These are phyloP conservation scores for Neolamprologus tretocephalus DNA, from an alignment of 2,113 vertebrate species.

Conservation along the genomic window DNA sequence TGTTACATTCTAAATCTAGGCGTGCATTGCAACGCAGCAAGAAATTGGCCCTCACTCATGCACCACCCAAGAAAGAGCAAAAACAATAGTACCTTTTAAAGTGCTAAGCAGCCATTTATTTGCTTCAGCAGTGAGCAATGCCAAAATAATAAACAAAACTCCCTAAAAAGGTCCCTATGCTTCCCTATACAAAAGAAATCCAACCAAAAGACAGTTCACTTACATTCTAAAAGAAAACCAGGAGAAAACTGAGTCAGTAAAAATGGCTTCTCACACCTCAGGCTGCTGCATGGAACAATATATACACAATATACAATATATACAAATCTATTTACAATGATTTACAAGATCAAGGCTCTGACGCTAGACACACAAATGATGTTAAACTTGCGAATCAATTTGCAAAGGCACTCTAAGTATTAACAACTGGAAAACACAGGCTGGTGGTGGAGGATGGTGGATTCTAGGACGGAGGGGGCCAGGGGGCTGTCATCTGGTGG, in stretches of 20 bases:
- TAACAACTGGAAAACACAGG: background rate
- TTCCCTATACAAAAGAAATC: background rate
- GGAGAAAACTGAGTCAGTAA: background rate
- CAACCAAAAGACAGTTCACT: background rate
- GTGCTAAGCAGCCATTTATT: background rate
- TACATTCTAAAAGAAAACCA: background rate
- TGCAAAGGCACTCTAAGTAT: background rate
- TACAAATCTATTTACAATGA: rapidly evolving
- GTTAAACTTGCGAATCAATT: background rate
- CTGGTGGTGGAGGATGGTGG: background rate
- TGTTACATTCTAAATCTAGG: background rate
- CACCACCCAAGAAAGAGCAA: background rate
- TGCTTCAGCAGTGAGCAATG: background rate
- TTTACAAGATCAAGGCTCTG: background rate
- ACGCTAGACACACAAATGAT: rapidly evolving
- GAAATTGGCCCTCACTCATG: background rate
- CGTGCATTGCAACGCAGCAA: background rate
- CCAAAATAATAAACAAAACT: background rate
- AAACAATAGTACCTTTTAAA: background rate
- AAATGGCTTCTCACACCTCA: background rate
- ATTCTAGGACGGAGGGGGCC: background rate
- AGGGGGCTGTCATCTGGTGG: background rate
- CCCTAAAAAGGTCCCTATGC: background rate
- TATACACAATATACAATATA: background rate
- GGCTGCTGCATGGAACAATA: background rate